Evolutionary conservation across 1,140 invertebrate genomes (phyloP).

Genomic region (Trachelipus rathkii): DNA sequence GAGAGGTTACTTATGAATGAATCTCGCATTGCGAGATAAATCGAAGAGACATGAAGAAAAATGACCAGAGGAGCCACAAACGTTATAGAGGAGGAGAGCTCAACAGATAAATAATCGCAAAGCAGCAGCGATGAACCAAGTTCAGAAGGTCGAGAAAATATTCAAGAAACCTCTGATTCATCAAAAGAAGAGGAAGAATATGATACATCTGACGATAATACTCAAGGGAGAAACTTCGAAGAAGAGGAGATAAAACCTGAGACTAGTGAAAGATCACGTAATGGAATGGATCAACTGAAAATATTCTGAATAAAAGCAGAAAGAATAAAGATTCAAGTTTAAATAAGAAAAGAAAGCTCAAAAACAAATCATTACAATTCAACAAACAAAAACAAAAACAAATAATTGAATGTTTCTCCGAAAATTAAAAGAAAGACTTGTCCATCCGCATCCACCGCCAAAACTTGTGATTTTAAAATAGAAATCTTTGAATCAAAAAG

Average conservation of each 20-base stretch:
- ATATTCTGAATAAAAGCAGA: too few relatives aligned
- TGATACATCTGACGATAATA: not conserved
- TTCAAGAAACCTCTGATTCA: not conserved
- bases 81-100: not conserved
- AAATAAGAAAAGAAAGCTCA: too few relatives aligned
- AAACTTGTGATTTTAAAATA: slow-evolving; percentile 32
- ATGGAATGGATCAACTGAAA: not conserved
- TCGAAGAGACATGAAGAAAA: slow-evolving; percentile 23
- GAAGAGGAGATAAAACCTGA: not conserved
- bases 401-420: not conserved
- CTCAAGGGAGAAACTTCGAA: not conserved
- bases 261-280: not conserved
- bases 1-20: slow-evolving; percentile 36
- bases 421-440: not conserved
- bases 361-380: not conserved
- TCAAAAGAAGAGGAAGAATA: not conserved
- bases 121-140: slow-evolving; percentile 25
- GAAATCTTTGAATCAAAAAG: slow-evolving; percentile 35
- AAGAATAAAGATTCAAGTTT: too few relatives aligned
- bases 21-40: slow-evolving; percentile 3
- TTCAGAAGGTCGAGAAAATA: slow-evolving; percentile 29
- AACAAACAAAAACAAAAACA: not conserved
- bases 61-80: slow-evolving; percentile 11
- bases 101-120: slow-evolving; percentile 22
- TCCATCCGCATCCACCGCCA: slow-evolving; percentile 26